Conservation (phyloP, 2,888 invertebrate species). For the Catocala nupta region DNA sequence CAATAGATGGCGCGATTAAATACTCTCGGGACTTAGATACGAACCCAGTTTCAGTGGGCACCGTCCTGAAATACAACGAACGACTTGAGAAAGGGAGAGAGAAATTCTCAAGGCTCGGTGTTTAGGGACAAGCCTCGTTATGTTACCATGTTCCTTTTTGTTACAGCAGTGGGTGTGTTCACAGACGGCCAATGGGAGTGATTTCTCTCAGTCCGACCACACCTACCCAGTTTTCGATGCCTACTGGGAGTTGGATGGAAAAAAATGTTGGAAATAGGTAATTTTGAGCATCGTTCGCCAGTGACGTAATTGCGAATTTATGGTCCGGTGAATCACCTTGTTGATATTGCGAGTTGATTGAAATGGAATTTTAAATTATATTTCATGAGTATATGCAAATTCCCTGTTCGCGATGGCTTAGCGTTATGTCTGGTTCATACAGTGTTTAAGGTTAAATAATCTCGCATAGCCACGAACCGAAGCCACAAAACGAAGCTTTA, state of each 20-base stretch:
- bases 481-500: too few species aligned
- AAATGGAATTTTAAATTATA: constrained; percentile 56
- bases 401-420: constrained; percentile 3
- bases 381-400: constrained; percentile 27
- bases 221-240: constrained; percentile 83
- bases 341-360: constrained; percentile 51
- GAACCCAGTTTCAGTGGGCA: constrained; percentile 76
- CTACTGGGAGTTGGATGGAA: constrained; percentile 84
- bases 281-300: constrained; percentile 80
- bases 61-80: constrained; percentile 80
- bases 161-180: constrained; percentile 75
- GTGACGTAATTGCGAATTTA: constrained; percentile 82
- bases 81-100: constrained; percentile 82
- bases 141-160: constrained; percentile 76
- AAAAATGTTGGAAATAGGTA: constrained; percentile 83
- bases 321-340: constrained; percentile 58
- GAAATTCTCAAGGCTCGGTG: constrained; percentile 82
- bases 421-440: constrained; percentile 8
- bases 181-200: constrained; percentile 75
- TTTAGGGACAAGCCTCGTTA: constrained; percentile 65
- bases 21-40: constrained; percentile 68
- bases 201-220: constrained; percentile 70
- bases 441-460: not conserved
- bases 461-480: not conserved
- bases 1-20: constrained; percentile 69